phyloP scores from a whole-genome alignment of 2,797 vertebrate genomes.

The Clarias platycephalus region DNA sequence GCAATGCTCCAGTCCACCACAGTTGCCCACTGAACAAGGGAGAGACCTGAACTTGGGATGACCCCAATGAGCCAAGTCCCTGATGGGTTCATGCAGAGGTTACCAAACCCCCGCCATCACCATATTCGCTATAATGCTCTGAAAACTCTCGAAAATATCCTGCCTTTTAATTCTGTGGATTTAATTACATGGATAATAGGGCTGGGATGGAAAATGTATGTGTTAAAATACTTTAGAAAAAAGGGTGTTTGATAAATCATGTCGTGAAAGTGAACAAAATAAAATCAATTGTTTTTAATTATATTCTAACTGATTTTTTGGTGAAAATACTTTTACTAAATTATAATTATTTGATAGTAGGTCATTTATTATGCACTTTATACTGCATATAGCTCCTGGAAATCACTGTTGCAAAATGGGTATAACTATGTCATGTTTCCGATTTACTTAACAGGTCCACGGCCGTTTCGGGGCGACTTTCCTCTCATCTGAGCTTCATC shows the following conservation, averaged over 20 bases:
- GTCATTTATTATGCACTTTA: background rate
- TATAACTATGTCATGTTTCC: background rate
- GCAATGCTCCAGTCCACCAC: constrained; percentile 70
- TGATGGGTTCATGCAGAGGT: constrained; percentile 92
- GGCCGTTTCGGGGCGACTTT: background rate
- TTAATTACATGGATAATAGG: background rate
- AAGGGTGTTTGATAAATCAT: background rate
- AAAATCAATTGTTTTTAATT: background rate
- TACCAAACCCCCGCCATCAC: constrained; percentile 74
- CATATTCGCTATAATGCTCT: constrained; percentile 41
- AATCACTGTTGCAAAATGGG: background rate
- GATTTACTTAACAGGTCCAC: background rate
- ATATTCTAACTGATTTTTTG: background rate
- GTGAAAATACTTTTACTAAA: background rate
- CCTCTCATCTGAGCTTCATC: constrained; percentile 52
- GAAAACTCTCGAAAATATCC: constrained; percentile 63
- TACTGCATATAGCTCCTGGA: background rate
- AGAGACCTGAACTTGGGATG: constrained; percentile 99
- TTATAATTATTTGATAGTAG: background rate
- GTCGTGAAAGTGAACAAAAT: background rate
- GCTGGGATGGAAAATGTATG: background rate
- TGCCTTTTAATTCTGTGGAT: constrained; percentile 44
- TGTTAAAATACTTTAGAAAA: background rate
- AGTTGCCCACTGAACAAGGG: constrained; percentile 88
- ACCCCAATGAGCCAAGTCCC: constrained; percentile 93